Evolutionary conservation across 2,888 invertebrate species (phyloP).

Genomic region (Tuberolachnus salignus): DNA sequence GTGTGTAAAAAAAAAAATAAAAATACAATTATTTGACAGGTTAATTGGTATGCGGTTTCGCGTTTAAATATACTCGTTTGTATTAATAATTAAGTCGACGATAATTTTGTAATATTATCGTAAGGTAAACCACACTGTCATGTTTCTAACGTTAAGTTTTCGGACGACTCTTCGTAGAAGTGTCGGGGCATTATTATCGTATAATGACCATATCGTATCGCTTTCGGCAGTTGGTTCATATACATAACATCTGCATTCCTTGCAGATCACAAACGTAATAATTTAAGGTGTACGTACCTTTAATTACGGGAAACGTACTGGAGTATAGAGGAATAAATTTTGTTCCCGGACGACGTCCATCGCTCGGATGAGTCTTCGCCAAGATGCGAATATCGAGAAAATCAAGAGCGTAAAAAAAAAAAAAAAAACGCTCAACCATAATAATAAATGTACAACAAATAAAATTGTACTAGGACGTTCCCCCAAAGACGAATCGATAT

Average conservation of each 20-base stretch:
- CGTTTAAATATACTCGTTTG: conserved; percentile 9
- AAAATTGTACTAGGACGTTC: too few species aligned
- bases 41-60: conserved; percentile 5
- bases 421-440: too few species aligned
- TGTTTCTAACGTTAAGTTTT: conserved; percentile 7
- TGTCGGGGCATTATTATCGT: conserved; percentile 19
- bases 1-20: neutral
- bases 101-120: too few species aligned
- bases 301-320: neutral
- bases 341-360: neutral
- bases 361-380: too few species aligned
- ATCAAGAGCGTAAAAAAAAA: too few species aligned
- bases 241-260: too few species aligned
- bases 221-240: neutral
- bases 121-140: conserved; percentile 20
- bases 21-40: conserved; percentile 19
- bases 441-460: too few species aligned
- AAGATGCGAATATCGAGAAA: too few species aligned
- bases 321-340: neutral
- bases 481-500: too few species aligned
- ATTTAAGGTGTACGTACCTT: too few species aligned
- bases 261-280: too few species aligned
- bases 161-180: neutral
- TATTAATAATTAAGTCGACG: conserved; percentile 20
- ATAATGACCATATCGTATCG: conserved; percentile 7